phyloP scores from a whole-genome alignment of 1,140 invertebrate species.

The Varroa destructor region DNA sequence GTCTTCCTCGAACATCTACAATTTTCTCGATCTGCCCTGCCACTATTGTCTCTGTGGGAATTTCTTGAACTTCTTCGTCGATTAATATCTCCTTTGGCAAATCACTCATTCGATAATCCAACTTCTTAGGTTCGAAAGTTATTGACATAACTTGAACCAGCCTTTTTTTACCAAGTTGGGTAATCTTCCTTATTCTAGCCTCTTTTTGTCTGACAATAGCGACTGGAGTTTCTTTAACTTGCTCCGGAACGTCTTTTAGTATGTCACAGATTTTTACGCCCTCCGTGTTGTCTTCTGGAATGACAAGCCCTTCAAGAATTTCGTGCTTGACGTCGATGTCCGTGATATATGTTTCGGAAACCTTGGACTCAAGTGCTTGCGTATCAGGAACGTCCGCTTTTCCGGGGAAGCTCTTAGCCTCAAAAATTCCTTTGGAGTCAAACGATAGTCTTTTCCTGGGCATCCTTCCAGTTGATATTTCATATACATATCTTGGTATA shows the following conservation, averaged over 20 bases:
- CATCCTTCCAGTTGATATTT: no score
- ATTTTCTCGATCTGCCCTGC: background rate
- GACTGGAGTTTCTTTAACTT: background rate
- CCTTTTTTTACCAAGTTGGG: background rate
- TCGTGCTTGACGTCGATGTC: no score
- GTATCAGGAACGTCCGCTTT: no score
- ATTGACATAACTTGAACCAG: background rate
- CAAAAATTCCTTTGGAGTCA: no score
- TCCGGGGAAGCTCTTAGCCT: no score
- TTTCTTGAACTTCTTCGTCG: background rate
- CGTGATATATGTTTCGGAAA: no score
- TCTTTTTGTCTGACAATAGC: background rate
- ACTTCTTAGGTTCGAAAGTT: background rate
- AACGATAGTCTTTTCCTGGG: no score
- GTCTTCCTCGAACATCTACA: background rate
- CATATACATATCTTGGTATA: no score
- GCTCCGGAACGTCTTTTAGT: background rate
- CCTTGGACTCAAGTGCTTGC: no score
- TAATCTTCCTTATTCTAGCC: background rate
- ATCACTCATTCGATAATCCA: background rate
- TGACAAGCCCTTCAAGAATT: no score
- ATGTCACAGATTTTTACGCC: no score
- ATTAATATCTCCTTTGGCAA: constrained; percentile 3
- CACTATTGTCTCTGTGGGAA: background rate
- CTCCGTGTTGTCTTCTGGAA: no score